Conservation (phyloP, 2,113 vertebrate species). For the Triplophysa tibetana region DNA sequence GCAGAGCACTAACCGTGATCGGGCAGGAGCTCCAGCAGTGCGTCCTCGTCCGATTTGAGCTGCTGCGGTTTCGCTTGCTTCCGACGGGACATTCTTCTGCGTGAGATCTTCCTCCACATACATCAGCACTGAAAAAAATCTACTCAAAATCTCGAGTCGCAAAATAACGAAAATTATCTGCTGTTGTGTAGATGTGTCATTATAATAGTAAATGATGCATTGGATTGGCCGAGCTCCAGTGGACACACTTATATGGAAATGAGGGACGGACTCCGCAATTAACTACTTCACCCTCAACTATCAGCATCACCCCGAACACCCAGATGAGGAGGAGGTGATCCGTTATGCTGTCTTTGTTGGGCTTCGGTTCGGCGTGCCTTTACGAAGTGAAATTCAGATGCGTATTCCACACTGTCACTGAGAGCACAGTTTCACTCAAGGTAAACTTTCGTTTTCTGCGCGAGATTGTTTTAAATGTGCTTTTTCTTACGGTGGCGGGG, state of each 20-base stretch:
- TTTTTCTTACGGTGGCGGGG: background rate
- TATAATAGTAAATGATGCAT: constrained; percentile 97
- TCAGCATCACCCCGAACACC: constrained; percentile 77
- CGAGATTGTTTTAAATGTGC: background rate
- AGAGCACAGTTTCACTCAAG: background rate
- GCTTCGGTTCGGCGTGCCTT: constrained; percentile 27
- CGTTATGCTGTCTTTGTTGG: constrained; percentile 58
- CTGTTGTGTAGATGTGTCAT: constrained; percentile 85
- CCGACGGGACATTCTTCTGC: constrained; percentile 94
- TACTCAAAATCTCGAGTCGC: constrained; percentile 73
- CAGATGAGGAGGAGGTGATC: constrained; percentile 72
- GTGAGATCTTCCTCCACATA: constrained; percentile 82
- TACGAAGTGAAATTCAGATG: background rate
- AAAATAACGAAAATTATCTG: constrained; percentile 71
- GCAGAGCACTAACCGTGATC: constrained; percentile 84
- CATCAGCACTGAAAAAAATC: constrained; percentile 79
- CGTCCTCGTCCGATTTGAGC: constrained; percentile 93
- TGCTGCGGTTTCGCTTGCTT: constrained; percentile 99
- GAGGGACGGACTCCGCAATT: constrained; percentile 92
- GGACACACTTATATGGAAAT: constrained; percentile 94
- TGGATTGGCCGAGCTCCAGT: constrained; percentile 86
- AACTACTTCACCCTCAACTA: constrained; percentile 81
- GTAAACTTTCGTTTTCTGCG: background rate
- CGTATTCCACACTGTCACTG: constrained; percentile 38
- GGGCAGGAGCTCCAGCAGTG: constrained; percentile 84